Evolutionary conservation across 2,113 vertebrate genomes (phyloP).

Genomic region (Burhinus oedicnemus): DNA sequence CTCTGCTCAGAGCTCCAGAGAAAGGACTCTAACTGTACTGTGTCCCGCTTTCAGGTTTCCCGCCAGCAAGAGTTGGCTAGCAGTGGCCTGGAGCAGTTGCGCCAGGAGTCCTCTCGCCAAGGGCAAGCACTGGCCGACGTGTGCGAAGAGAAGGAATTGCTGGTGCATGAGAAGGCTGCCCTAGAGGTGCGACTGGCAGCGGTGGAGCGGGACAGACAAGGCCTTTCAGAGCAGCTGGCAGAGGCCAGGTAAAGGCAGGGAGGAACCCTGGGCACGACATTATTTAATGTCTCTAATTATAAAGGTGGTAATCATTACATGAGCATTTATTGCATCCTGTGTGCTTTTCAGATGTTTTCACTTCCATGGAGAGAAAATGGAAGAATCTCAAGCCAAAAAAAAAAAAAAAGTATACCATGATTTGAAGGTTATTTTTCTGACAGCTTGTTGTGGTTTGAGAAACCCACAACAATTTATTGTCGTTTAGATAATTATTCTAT

Average conservation of each 20-base stretch:
- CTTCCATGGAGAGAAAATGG: not conserved
- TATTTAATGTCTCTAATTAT: not conserved
- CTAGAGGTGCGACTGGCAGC: conserved; percentile 71
- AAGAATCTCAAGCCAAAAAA: not conserved
- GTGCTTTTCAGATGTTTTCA: not conserved
- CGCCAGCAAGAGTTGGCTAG: conserved; percentile 55
- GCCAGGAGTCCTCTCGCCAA: conserved; percentile 41
- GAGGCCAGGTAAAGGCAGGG: conserved; percentile 77
- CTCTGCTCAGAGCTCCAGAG: too few species aligned
- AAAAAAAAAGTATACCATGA: not conserved
- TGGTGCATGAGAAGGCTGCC: conserved; percentile 71
- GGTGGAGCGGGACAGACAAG: conserved; percentile 61
- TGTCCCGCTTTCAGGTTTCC: conserved; percentile 48
- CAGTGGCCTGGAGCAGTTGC: conserved; percentile 67
- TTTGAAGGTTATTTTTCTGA: not conserved
- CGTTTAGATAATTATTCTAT: too few species aligned
- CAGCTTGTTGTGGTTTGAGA: too few species aligned
- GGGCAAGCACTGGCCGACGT: conserved; percentile 39
- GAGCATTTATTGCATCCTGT: not conserved
- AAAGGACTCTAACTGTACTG: not conserved
- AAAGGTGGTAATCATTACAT: not conserved
- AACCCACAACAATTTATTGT: too few species aligned
- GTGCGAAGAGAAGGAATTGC: conserved; percentile 72
- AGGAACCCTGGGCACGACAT: not conserved
- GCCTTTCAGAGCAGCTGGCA: conserved; percentile 73